phyloP scores from a whole-genome alignment of 2,888 invertebrate genomes.

The Acleris literana region DNA sequence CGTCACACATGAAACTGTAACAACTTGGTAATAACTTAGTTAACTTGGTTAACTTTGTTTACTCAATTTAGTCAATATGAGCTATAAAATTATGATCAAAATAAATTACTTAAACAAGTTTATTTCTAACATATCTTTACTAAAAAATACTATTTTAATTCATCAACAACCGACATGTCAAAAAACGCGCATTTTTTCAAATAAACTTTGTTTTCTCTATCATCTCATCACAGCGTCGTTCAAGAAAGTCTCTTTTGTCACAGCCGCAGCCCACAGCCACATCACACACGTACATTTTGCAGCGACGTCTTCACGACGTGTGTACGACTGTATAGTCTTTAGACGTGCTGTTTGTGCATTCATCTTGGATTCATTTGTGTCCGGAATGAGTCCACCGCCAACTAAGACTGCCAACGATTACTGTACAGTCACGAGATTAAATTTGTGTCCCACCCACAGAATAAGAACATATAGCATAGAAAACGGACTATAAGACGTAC shows the following conservation, averaged over 20 bases:
- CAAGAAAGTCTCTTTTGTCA: conserved; percentile 18
- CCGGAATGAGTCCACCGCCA: conserved; percentile 10
- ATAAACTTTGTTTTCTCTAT: neutral
- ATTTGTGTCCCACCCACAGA: too few species aligned
- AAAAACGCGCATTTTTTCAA: neutral
- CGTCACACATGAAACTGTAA: too few species aligned
- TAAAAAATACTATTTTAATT: neutral
- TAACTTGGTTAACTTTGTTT: too few species aligned
- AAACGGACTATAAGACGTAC: too few species aligned
- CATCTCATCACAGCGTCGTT: conserved; percentile 19
- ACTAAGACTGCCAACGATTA: neutral
- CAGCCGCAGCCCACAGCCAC: conserved; percentile 6
- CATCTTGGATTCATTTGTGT: conserved; percentile 26
- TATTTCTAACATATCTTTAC: too few species aligned
- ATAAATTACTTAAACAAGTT: too few species aligned
- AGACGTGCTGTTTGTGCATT: conserved; percentile 25
- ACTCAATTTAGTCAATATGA: too few species aligned
- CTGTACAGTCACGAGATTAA: too few species aligned
- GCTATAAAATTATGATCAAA: too few species aligned
- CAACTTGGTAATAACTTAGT: too few species aligned
- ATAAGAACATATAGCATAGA: too few species aligned
- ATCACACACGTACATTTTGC: neutral
- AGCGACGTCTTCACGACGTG: neutral
- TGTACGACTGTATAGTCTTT: conserved; percentile 1
- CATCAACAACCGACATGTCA: neutral